A percentile compares a stretch with the other conserved stretches of the same genome.
Conservation (phyloP, 2,888 invertebrate genomes). For the Cephus nigrinus region DNA sequence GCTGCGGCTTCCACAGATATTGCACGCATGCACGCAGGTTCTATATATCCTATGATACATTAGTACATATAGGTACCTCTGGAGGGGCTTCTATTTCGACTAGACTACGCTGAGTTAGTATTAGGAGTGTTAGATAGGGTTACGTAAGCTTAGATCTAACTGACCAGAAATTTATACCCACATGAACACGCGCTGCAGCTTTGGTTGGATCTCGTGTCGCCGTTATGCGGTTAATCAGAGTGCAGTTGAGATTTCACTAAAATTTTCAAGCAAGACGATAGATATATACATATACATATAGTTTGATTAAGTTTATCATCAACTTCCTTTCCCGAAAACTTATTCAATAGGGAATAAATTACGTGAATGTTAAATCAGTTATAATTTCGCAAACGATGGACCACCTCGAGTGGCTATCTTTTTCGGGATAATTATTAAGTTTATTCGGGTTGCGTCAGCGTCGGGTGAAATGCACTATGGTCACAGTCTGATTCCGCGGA, state of each 20-base stretch:
- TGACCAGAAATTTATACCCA: neutral
- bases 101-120: neutral
- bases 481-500: constrained; percentile 43
- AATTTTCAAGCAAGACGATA: neutral
- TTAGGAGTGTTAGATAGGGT: neutral
- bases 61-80: neutral
- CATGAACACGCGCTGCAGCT: neutral
- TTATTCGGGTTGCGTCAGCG: constrained; percentile 1
- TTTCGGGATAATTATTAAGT: constrained; percentile 11
- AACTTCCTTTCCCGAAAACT: neutral
- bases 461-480: constrained; percentile 15
- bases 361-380: neutral
- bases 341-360: neutral
- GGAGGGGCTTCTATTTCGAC: neutral
- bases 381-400: neutral
- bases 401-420: neutral
- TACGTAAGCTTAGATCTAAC: neutral
- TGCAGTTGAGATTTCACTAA: neutral
- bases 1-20: constrained; percentile 6
- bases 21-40: constrained; percentile 5
- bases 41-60: neutral
- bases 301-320: neutral
- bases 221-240: neutral
- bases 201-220: neutral
- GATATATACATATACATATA: neutral